These are phyloP conservation scores for Drosophila sp. DNA, from an alignment of 1,140 invertebrate species.

Conservation along the genomic window DNA sequence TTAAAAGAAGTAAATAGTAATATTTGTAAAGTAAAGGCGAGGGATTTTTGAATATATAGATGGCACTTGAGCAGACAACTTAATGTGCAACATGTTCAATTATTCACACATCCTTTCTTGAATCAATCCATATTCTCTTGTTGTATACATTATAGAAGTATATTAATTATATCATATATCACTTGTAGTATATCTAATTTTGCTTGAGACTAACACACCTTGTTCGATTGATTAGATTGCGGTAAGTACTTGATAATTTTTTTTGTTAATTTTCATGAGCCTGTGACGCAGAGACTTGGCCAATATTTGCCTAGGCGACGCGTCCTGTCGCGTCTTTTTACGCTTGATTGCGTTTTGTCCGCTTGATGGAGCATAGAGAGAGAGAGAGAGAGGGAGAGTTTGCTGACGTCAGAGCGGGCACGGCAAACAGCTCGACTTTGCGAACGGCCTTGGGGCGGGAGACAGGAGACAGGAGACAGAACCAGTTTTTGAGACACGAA, in stretches of 20 bases:
- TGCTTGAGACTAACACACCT: no score
- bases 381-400: slow-evolving; percentile 6
- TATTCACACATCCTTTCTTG: no score
- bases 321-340: slow-evolving; percentile 47
- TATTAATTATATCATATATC: no score
- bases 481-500: not conserved
- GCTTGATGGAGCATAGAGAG: slow-evolving; percentile 29
- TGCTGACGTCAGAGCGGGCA: slow-evolving; percentile 60
- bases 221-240: not conserved
- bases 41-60: no score
- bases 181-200: no score
- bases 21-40: no score
- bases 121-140: no score
- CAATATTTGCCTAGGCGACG: slow-evolving; percentile 49
- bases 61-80: no score
- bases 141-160: no score
- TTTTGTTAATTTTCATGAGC: slow-evolving; percentile 45
- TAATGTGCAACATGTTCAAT: no score
- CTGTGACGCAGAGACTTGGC: slow-evolving; percentile 37
- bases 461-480: not conserved
- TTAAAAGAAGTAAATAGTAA: no score
- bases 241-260: slow-evolving; percentile 31
- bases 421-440: slow-evolving; percentile 30
- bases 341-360: slow-evolving; percentile 48
- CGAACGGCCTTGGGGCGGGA: slow-evolving; percentile 49